Percentiles rank a stretch among this genome's conserved stretches.
Conservation (phyloP, 2,797 vertebrate species). For the Cygnus olor region DNA sequence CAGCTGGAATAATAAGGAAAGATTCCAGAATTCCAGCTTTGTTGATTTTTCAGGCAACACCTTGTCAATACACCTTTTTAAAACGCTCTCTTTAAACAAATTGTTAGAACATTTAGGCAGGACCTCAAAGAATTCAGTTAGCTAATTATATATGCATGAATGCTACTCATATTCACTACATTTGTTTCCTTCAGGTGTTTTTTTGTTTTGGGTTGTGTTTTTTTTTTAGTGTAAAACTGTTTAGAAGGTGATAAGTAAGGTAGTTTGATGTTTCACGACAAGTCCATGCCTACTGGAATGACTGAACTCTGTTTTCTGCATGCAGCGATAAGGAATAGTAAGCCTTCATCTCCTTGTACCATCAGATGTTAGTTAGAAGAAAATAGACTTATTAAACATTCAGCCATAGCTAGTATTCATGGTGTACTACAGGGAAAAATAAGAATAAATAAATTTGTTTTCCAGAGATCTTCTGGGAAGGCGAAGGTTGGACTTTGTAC, state of each 20-base stretch:
- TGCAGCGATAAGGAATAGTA: conserved; percentile 51
- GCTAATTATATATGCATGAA: background rate
- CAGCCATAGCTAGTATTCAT: conserved; percentile 59
- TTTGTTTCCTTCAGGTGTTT: conserved; percentile 27
- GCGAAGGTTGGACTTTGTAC: conserved; percentile 67
- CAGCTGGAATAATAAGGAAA: background rate
- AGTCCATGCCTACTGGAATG: conserved; percentile 24
- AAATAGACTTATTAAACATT: conserved; percentile 50
- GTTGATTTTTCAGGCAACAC: background rate
- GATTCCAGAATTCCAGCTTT: background rate
- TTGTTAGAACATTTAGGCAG: conserved; percentile 19
- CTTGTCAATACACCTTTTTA: background rate
- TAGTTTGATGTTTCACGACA: conserved; percentile 37
- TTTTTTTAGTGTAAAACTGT: conserved; percentile 2
- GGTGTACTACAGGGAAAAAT: conserved; percentile 26
- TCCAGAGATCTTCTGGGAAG: conserved; percentile 62
- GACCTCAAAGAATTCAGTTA: conserved; percentile 41
- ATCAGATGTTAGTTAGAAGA: conserved; percentile 40
- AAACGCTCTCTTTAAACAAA: conserved; percentile 8
- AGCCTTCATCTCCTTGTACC: conserved; percentile 53
- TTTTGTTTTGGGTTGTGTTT: background rate
- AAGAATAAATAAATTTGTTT: conserved; percentile 44
- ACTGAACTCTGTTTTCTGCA: conserved; percentile 23
- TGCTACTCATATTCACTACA: background rate
- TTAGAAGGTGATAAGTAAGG: conserved; percentile 41